Percentiles rank a stretch among this genome's conserved stretches.
Conservation (phyloP, 1,140 invertebrate species). For the Tetraneura akinire region DNA sequence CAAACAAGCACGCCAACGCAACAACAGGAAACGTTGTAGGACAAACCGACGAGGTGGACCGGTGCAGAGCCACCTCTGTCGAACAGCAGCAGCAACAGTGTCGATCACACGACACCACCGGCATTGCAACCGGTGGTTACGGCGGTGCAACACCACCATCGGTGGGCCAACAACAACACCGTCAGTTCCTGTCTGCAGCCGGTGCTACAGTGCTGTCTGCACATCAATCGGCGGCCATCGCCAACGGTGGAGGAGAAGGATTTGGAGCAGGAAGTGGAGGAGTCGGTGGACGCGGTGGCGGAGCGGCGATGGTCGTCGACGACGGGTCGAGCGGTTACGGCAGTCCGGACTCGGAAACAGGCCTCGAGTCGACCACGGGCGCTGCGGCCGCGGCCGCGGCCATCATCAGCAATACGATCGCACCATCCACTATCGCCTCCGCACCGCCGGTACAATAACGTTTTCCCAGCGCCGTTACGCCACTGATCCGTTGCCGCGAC, state of each 20-base stretch:
- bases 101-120: not conserved
- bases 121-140: not conserved
- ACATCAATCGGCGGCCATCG: conserved; percentile 12
- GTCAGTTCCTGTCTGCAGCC: conserved; percentile 6
- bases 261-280: not conserved
- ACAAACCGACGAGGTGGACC: conserved; percentile 43
- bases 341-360: conserved; percentile 58
- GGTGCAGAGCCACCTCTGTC: conserved; percentile 47
- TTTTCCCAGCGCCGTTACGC: not conserved
- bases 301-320: conserved; percentile 53
- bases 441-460: conserved; percentile 35
- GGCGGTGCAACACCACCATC: not conserved
- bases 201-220: conserved; percentile 42
- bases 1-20: conserved; percentile 22
- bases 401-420: not conserved
- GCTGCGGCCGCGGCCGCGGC: not conserved
- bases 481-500: not conserved
- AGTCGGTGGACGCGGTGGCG: not conserved
- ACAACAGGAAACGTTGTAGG: conserved; percentile 37
- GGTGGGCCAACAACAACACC: conserved; percentile 24
- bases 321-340: conserved; percentile 57
- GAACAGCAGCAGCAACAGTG: conserved; percentile 7
- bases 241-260: not conserved
- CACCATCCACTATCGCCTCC: not conserved
- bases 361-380: conserved; percentile 37